Conservation (phyloP, 2,888 invertebrate genomes). For the Pristionchus mayeri region DNA sequence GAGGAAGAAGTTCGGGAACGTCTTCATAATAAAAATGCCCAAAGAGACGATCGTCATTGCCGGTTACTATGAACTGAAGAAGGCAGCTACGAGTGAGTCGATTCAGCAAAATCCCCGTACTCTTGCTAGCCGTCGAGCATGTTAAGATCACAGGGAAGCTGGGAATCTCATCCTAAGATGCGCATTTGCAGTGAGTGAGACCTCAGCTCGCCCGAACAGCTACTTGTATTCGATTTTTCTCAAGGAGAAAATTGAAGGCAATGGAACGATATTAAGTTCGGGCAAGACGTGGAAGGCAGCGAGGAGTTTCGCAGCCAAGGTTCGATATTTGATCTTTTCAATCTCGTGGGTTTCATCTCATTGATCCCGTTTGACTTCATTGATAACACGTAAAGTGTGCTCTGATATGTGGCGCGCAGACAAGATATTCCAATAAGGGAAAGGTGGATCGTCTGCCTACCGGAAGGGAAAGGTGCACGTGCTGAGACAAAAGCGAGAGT, state of each 20-base stretch:
- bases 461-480: too few relatives aligned
- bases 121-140: too few relatives aligned
- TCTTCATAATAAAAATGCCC: slow-evolving; percentile 9
- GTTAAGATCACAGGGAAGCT: too few relatives aligned
- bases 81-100: not conserved
- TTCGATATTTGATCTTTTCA: not conserved
- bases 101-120: too few relatives aligned
- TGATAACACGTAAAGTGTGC: too few relatives aligned
- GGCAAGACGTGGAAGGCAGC: not conserved
- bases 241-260: not conserved
- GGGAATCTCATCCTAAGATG: not conserved
- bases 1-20: not conserved
- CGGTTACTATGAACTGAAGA: not conserved
- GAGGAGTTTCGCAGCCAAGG: not conserved
- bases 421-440: too few relatives aligned
- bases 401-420: too few relatives aligned
- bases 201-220: slow-evolving; percentile 3
- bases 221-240: slow-evolving; percentile 46
- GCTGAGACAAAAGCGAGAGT: too few relatives aligned
- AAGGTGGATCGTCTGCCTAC: too few relatives aligned
- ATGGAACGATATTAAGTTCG: slow-evolving; percentile 24
- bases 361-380: not conserved
- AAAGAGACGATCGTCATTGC: not conserved
- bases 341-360: not conserved
- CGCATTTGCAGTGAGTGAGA: not conserved